A percentile compares a stretch with the other conserved stretches of the same genome.
phyloP scores from a whole-genome alignment of 2,888 invertebrate genomes.

The Drosophila longiperda region DNA sequence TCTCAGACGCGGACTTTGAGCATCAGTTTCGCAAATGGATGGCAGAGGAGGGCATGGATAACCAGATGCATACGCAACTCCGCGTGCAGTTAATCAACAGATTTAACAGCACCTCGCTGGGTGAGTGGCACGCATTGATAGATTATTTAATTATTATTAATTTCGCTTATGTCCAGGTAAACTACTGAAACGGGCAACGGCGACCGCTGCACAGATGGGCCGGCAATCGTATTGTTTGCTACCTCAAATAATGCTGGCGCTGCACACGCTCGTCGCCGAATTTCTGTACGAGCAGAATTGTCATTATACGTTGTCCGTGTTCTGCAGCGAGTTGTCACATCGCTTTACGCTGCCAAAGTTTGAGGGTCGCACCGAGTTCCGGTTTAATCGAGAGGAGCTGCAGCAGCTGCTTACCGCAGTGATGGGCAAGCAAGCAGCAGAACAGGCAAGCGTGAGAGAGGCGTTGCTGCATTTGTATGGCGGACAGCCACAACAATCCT shows the following conservation, averaged over 20 bases:
- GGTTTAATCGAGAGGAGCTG: slow-evolving; percentile 80
- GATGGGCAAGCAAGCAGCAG: slow-evolving; percentile 32
- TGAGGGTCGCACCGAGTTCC: slow-evolving; percentile 73
- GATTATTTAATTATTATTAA: background rate
- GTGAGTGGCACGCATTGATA: slow-evolving; percentile 59
- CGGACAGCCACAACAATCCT: slow-evolving; percentile 28
- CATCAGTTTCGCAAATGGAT: slow-evolving; percentile 83
- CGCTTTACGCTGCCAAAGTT: slow-evolving; percentile 83
- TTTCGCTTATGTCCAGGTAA: slow-evolving; percentile 35
- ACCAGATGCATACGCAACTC: slow-evolving; percentile 81
- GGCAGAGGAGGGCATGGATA: slow-evolving; percentile 81
- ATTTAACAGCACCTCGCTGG: slow-evolving; percentile 83
- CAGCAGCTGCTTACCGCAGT: slow-evolving; percentile 69
- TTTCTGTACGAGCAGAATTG: slow-evolving; percentile 84
- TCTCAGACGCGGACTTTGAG: slow-evolving; percentile 83
- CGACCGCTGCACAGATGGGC: slow-evolving; percentile 18
- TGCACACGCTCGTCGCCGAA: slow-evolving; percentile 84
- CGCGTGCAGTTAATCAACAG: slow-evolving; percentile 81
- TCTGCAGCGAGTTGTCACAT: slow-evolving; percentile 83
- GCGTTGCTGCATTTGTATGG: slow-evolving; percentile 34
- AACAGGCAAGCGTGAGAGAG: background rate
- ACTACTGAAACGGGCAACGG: slow-evolving; percentile 40
- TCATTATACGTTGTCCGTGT: slow-evolving; percentile 84
- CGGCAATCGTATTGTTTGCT: slow-evolving; percentile 36
- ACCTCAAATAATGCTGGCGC: slow-evolving; percentile 76